Percentiles rank a stretch among this genome's conserved stretches.
These are phyloP conservation scores for Plectus sambesii DNA, from an alignment of 1,140 invertebrate genomes.

Conservation along the genomic window DNA sequence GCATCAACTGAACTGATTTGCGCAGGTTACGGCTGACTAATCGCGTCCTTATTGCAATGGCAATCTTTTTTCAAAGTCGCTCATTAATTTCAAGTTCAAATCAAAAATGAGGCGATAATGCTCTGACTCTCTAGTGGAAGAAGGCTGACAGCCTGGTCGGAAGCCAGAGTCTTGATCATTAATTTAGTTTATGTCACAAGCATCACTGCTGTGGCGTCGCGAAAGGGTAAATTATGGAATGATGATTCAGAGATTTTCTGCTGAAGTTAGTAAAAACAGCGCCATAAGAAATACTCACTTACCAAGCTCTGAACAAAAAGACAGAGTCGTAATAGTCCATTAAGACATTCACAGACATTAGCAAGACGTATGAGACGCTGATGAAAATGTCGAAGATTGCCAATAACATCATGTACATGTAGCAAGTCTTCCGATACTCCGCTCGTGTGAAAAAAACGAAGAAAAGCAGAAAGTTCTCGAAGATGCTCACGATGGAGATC, in stretches of 20 bases:
- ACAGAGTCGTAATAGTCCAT: slow-evolving; percentile 33
- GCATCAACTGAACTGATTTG: too few relatives aligned
- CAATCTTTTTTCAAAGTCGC: too few relatives aligned
- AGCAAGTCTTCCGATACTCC: slow-evolving; percentile 34
- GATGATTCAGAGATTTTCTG: too few relatives aligned
- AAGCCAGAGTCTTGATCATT: slow-evolving; percentile 6
- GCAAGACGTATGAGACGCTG: slow-evolving; percentile 32
- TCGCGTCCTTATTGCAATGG: too few relatives aligned
- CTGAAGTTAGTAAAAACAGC: too few relatives aligned
- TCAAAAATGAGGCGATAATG: too few relatives aligned
- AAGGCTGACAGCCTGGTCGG: slow-evolving; percentile 4
- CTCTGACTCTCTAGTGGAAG: too few relatives aligned
- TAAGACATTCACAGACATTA: slow-evolving; percentile 36
- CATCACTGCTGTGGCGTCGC: too few relatives aligned
- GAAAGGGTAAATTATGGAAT: too few relatives aligned
- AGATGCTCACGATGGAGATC: slow-evolving; percentile 17
- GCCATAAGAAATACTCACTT: too few relatives aligned
- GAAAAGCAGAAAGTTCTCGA: slow-evolving; percentile 21
- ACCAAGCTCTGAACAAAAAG: slow-evolving; percentile 30
- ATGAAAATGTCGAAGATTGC: slow-evolving; percentile 39
- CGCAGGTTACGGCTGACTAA: too few relatives aligned
- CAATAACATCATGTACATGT: slow-evolving; percentile 30
- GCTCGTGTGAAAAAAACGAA: slow-evolving; percentile 20
- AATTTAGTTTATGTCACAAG: slow-evolving; percentile 14
- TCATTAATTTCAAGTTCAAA: too few relatives aligned